These are phyloP conservation scores for Nomada flava DNA, from an alignment of 2,888 invertebrate species.

Conservation along the genomic window DNA sequence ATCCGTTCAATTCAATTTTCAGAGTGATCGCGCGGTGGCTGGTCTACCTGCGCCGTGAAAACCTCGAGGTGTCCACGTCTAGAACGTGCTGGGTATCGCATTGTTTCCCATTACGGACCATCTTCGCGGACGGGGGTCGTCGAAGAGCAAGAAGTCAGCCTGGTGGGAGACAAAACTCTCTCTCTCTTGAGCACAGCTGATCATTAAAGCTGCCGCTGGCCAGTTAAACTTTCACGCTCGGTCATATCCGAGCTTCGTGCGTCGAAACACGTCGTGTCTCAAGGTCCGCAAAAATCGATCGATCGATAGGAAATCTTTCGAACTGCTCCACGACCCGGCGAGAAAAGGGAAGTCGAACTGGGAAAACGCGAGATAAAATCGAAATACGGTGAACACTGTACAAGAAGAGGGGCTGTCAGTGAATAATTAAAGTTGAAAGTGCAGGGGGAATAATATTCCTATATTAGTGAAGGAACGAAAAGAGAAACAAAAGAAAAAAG, in stretches of 20 bases:
- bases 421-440: too few relatives aligned
- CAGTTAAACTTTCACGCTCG: constrained; percentile 83
- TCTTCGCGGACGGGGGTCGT: constrained; percentile 46
- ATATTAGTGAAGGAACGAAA: too few relatives aligned
- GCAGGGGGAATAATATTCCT: too few relatives aligned
- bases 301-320: background rate
- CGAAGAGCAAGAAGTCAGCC: constrained; percentile 44
- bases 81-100: background rate
- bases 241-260: constrained; percentile 74
- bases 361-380: too few relatives aligned
- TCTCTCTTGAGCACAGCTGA: constrained; percentile 79
- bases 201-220: constrained; percentile 79
- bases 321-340: too few relatives aligned
- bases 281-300: constrained; percentile 45
- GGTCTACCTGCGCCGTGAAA: background rate
- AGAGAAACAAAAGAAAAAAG: too few relatives aligned
- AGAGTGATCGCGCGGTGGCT: background rate
- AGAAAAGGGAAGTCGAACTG: too few relatives aligned
- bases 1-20: too few relatives aligned
- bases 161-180: constrained; percentile 80
- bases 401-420: too few relatives aligned
- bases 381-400: too few relatives aligned
- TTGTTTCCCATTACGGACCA: constrained; percentile 21
- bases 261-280: constrained; percentile 52
- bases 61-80: background rate